Evolutionary conservation across 1,140 invertebrate genomes (phyloP).

Genomic region (Drosophila subpulchrella): DNA sequence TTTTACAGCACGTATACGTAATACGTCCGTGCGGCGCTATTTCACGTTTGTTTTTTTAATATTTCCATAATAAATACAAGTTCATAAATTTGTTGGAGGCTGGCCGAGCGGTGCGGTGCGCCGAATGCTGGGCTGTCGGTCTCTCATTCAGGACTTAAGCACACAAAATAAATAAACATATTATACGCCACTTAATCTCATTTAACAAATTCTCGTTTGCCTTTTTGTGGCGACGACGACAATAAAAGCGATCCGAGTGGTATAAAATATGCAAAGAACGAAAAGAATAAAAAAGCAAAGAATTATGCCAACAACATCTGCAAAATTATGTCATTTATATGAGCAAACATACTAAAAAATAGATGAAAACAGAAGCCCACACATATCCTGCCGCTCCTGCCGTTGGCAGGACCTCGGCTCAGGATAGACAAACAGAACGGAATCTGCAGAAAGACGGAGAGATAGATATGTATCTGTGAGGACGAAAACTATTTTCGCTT

Average conservation of each 20-base stretch:
- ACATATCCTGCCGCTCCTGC: slow-evolving; percentile 15
- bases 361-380: slow-evolving; percentile 64
- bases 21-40: slow-evolving; percentile 40
- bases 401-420: slow-evolving; percentile 8
- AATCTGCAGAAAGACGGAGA: slow-evolving; percentile 46
- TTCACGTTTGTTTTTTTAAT: slow-evolving; percentile 59
- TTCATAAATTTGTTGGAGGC: slow-evolving; percentile 54
- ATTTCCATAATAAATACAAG: slow-evolving; percentile 67
- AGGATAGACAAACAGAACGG: slow-evolving; percentile 65
- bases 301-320: slow-evolving; percentile 68
- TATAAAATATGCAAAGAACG: slow-evolving; percentile 72
- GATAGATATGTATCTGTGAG: slow-evolving; percentile 48
- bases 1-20: slow-evolving; percentile 63
- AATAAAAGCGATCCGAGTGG: slow-evolving; percentile 48
- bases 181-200: slow-evolving; percentile 74
- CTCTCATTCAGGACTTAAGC: slow-evolving; percentile 50
- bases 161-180: slow-evolving; percentile 74
- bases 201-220: slow-evolving; percentile 77
- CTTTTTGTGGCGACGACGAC: slow-evolving; percentile 57
- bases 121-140: not conserved
- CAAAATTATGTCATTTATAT: slow-evolving; percentile 83
- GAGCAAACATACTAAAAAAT: slow-evolving; percentile 79
- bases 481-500: slow-evolving; percentile 52
- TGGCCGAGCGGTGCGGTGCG: not conserved
- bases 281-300: slow-evolving; percentile 49